Base-by-base conservation (phyloP, 2,797 vertebrate species). In the Falco concolor region DNA sequence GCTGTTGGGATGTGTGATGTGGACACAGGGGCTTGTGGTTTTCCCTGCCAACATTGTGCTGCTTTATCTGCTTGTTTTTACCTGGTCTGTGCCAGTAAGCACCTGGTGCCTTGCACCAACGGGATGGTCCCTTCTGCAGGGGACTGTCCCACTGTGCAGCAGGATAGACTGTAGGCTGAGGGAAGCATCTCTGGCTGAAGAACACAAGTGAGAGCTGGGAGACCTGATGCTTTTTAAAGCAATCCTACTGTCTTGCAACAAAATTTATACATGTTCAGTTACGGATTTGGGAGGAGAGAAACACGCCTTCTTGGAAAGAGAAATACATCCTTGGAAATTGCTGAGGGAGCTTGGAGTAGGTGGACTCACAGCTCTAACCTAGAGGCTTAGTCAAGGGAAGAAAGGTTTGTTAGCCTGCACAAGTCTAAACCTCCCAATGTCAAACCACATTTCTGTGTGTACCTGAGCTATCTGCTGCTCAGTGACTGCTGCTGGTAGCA, bases 1-100 rank as follows among this genome's bases (percentile, higher is more conserved):
- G 2, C 0, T 0, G 1, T 2, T 1, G 14, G 52, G n/a, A 8
- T 2, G 8, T 25, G 54, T 0, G 3, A 8, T 2, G 47, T 47
- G 44, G 30, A 1, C 23, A 2, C 1, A 21, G 52, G 54, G 12
- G 36, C 8, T 61, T 2, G 19, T 60, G 57, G 32, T 38, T 64
- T 34, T 80, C 42, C 57, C 60, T 91, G 81, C 32, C 25, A 27
- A 13, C 1, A 0, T 61, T 8, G 5, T 2, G 0, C 34, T 50
- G 34, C 42, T 19, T 28, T 15, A 5, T 38, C 65, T 53, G 16
- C 84, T 65, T 9, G 30, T 12, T 13, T 69, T 56, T 16, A 14
- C 38, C n/a, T 27, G 34, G 32, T 30, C n/a, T 2, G 0, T 6
- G 36, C 1, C 52, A 13, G 44, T 15, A 13, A 45, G 19, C 0